A percentile compares a stretch with the other conserved stretches of the same genome.
Conservation (phyloP, 2,888 invertebrate species). For the Monoplex corrugatus region DNA sequence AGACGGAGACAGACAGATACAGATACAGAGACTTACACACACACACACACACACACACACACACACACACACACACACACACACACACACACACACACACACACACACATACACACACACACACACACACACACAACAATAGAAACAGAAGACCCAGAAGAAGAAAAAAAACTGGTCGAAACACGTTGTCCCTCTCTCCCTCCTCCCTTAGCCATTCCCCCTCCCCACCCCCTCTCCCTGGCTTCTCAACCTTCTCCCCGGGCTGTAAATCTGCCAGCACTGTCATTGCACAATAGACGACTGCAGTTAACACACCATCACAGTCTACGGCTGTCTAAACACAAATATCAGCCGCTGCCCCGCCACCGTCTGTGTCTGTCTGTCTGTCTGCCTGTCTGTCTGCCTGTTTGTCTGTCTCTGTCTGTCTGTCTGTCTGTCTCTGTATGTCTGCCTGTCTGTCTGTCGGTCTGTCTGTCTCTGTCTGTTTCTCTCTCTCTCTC, state of each 20-base stretch:
- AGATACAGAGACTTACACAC: too few relatives aligned
- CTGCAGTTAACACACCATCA: not conserved
- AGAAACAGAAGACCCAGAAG: not conserved
- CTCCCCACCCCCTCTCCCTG: not conserved
- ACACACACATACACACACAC: not conserved
- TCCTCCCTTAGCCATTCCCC: not conserved
- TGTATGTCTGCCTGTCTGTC: not conserved
- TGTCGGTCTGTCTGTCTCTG: not conserved
- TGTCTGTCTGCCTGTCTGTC: not conserved
- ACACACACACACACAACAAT: slow-evolving; percentile 12
- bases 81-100: slow-evolving; percentile 6
- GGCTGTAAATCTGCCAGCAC: not conserved
- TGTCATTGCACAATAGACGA: not conserved
- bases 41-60: slow-evolving; percentile 21
- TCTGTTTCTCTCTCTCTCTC: not conserved
- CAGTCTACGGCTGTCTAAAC: not conserved
- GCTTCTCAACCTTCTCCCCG: not conserved
- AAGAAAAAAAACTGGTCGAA: too few relatives aligned
- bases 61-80: not conserved
- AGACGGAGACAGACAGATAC: too few relatives aligned
- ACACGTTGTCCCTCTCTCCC: not conserved
- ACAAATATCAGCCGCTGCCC: not conserved
- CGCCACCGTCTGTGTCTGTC: not conserved
- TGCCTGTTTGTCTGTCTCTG: not conserved
- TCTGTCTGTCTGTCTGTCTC: not conserved